These are phyloP conservation scores for Muntiacus reevesi DNA, from an alignment of 2,113 vertebrate genomes.

Conservation along the genomic window DNA sequence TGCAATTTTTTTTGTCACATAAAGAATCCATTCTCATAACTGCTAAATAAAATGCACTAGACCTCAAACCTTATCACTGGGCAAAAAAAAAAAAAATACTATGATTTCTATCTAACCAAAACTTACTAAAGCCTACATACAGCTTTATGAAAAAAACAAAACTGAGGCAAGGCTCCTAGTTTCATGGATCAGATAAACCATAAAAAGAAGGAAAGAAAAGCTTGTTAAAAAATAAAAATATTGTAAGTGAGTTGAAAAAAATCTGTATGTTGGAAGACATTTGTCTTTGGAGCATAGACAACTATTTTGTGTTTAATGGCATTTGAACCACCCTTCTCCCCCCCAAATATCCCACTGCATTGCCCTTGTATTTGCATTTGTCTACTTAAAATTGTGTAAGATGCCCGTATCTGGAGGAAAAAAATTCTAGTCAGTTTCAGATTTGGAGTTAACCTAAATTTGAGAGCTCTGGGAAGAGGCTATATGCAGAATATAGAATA, in stretches of 20 bases:
- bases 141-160: neutral
- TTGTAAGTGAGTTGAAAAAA: neutral
- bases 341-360: fast-evolving
- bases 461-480: neutral
- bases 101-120: neutral
- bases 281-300: neutral
- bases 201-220: neutral
- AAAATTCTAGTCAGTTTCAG: neutral
- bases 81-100: neutral
- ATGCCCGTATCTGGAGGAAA: neutral
- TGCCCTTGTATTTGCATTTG: neutral
- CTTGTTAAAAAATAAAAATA: neutral
- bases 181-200: neutral
- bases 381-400: neutral
- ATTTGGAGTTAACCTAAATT: neutral
- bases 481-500: neutral
- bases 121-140: neutral
- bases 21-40: neutral
- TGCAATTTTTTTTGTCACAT: neutral
- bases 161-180: neutral
- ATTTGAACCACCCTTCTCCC: neutral
- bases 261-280: neutral
- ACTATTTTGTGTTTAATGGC: neutral
- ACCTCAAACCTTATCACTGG: neutral
- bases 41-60: neutral